Conservation (phyloP, 2,797 vertebrate genomes). For the Acanthis flammea region DNA sequence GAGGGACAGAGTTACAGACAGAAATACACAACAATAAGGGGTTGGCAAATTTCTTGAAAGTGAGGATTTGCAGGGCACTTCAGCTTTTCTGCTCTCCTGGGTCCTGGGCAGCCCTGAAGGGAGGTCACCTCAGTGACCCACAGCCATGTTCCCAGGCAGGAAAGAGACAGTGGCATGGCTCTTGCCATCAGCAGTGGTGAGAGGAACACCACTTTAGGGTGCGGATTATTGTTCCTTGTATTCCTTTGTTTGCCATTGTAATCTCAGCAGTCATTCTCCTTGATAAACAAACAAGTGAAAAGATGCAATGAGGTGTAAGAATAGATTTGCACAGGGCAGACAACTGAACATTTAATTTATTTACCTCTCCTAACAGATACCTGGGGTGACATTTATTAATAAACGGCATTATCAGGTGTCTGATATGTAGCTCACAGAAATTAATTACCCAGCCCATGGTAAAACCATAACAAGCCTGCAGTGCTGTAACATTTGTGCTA, state of each 20-base stretch:
- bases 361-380: constrained; percentile 82
- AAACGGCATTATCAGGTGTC: constrained; percentile 82
- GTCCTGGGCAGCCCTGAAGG: neutral
- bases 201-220: neutral
- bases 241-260: constrained; percentile 71
- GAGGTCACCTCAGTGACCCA: neutral
- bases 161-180: rapidly evolving
- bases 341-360: constrained; percentile 79
- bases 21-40: rapidly evolving
- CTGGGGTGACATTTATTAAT: constrained; percentile 85
- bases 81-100: neutral
- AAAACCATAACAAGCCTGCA: constrained; percentile 82
- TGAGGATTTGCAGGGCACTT: neutral
- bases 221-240: neutral
- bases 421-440: constrained; percentile 82
- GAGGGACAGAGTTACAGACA: neutral
- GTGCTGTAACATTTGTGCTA: constrained; percentile 83
- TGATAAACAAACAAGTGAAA: constrained; percentile 75
- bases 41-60: neutral
- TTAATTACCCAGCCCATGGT: constrained; percentile 85
- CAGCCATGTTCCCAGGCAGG: rapidly evolving
- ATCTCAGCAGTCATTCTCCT: constrained; percentile 64
- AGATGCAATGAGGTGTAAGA: constrained; percentile 78
- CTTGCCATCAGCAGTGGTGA: rapidly evolving
- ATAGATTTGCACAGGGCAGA: constrained; percentile 78